Base-by-base conservation (phyloP, 2,888 invertebrate genomes). In the Ametastegia equiseti region DNA sequence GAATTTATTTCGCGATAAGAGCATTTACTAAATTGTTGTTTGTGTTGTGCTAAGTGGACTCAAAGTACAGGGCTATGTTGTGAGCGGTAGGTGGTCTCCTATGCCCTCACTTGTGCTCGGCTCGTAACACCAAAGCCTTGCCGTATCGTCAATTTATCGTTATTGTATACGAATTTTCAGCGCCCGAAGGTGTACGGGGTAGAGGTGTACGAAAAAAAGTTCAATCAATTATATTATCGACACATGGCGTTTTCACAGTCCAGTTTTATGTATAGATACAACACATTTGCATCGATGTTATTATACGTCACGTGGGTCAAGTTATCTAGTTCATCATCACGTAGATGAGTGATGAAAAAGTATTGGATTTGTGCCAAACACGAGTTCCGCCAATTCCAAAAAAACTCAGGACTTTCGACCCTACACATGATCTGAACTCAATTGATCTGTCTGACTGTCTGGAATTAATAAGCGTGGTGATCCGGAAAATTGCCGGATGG, bases 61-160 rank as follows among this genome's bases (percentile, higher is more conserved):
- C 89, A 90, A 90, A 91, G 91, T 91, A 90, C 89, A 86, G 88
- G 90, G 86, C 85, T 88, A 87, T 90, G 91, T 91, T 84, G 71
- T 80, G 73, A 83, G 71, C 90, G 86, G 87, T 88, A 88, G 90
- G 90, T 88, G 90, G 90, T 88, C 89, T 85, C 77, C 81, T n/a
- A 5, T 75, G 75, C 75, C 54, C 54, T 45, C 60, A 1, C 36
- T 19, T 13, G 4, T n/a, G 75, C 23, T 27, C 36, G 60, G 47
- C 78, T 78, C 77, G 77, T 77, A 77, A 77, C 60, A 42, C 77
- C 57, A 42, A 39, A 77, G 77, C 60, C 54, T 63, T 75, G 36
- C 81, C 77, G 80, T 85, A 82, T 83, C 85, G 83, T 85, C 85
- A 86, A 85, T 81, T 83, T 85, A 83, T 84, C 83, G 84, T 87